These are phyloP conservation scores for Notarius lentiginosus DNA, from an alignment of 2,113 vertebrate genomes.

Conservation along the genomic window DNA sequence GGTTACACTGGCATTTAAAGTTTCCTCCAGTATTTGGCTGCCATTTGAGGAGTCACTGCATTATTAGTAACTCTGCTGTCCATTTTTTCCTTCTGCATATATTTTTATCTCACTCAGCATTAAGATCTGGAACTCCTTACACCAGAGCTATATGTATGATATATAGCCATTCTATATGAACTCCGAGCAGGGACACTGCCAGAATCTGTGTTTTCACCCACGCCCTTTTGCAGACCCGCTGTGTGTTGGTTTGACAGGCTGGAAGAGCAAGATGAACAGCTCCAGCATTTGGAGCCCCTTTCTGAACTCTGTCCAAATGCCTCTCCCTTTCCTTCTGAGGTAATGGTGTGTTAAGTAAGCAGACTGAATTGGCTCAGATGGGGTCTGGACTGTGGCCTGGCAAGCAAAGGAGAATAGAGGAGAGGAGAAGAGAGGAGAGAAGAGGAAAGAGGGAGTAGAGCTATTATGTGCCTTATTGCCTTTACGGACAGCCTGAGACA, in stretches of 20 bases:
- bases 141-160: constrained; percentile 47
- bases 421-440: neutral
- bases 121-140: constrained; percentile 27
- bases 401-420: constrained; percentile 47
- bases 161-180: constrained; percentile 13
- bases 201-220: constrained; percentile 57
- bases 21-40: constrained; percentile 3
- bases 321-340: constrained; percentile 68
- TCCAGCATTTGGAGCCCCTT: constrained; percentile 57
- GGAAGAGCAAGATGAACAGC: constrained; percentile 67
- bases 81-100: neutral
- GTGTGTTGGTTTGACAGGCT: constrained; percentile 61
- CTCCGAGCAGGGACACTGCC: constrained; percentile 47
- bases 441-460: constrained; percentile 19
- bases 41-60: neutral
- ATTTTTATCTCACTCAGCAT: neutral
- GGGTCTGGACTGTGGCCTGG: constrained; percentile 44
- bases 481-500: constrained; percentile 30
- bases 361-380: constrained; percentile 46
- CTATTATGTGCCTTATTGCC: constrained; percentile 28
- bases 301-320: constrained; percentile 66
- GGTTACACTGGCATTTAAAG: neutral
- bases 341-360: constrained; percentile 67
- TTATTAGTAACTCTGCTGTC: neutral
- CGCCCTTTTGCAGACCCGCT: constrained; percentile 26